Conservation (phyloP, 2,888 invertebrate species). For the Therioaphis trifolii region DNA sequence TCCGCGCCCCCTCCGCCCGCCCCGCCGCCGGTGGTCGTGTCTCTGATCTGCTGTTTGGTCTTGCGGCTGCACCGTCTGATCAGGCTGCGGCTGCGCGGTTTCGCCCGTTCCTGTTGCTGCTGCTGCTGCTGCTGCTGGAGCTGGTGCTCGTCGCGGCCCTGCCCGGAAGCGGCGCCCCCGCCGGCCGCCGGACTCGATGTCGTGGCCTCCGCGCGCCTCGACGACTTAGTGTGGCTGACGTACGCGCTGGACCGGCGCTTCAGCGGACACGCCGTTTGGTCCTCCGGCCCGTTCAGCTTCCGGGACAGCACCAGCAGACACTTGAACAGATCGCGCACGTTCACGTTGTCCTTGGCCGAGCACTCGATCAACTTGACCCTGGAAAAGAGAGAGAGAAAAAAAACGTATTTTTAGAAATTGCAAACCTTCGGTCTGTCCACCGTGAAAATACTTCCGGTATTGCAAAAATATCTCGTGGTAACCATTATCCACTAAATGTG, state of each 20-base stretch:
- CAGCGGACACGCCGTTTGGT: slow-evolving; percentile 68
- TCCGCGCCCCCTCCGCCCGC: slow-evolving; percentile 78
- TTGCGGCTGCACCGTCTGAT: slow-evolving; percentile 84
- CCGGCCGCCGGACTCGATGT: slow-evolving; percentile 67
- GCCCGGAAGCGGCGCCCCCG: slow-evolving; percentile 68
- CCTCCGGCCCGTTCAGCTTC: slow-evolving; percentile 74
- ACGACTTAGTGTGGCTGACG: slow-evolving; percentile 67
- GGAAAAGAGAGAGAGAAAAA: slow-evolving; percentile 63
- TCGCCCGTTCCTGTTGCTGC: slow-evolving; percentile 69
- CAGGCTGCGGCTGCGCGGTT: slow-evolving; percentile 79
- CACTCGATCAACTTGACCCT: slow-evolving; percentile 82
- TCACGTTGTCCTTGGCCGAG: slow-evolving; percentile 82
- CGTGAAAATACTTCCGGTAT: too few relatives aligned
- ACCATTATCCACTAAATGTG: too few relatives aligned
- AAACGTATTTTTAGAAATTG: too few relatives aligned
- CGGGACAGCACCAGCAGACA: slow-evolving; percentile 82
- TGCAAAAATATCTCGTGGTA: too few relatives aligned
- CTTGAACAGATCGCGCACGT: slow-evolving; percentile 83
- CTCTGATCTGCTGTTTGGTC: slow-evolving; percentile 81
- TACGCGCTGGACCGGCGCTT: slow-evolving; percentile 82
- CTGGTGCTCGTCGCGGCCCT: slow-evolving; percentile 69
- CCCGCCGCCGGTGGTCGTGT: slow-evolving; percentile 71
- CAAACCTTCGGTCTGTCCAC: too few relatives aligned
- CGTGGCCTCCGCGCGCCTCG: slow-evolving; percentile 58
- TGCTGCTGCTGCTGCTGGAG: slow-evolving; percentile 37